phyloP scores from a whole-genome alignment of 2,888 invertebrate species.

The Acleris sparsana region DNA sequence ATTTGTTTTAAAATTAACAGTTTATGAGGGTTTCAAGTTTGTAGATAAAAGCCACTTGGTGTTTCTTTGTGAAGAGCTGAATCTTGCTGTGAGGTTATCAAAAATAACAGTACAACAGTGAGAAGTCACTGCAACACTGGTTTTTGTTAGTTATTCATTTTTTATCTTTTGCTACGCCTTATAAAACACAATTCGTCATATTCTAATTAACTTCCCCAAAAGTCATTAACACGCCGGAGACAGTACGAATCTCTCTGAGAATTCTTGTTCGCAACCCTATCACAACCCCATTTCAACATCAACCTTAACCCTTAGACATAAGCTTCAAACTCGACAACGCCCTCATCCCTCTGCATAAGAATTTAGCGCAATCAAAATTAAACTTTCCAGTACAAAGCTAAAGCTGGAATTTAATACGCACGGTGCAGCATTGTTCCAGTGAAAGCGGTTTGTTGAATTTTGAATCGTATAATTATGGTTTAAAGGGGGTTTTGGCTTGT shows the following conservation, averaged over 20 bases:
- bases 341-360: background rate
- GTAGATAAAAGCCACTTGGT: no score
- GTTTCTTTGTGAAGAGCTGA: no score
- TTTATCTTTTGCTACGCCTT: conserved; percentile 1
- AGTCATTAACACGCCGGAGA: conserved; percentile 14
- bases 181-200: conserved; percentile 26
- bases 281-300: background rate
- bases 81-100: no score
- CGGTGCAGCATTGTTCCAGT: background rate
- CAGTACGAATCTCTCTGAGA: conserved; percentile 18
- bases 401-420: conserved; percentile 6
- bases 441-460: background rate
- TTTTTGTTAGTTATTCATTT: background rate
- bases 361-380: conserved; percentile 4
- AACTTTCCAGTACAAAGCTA: conserved; percentile 5
- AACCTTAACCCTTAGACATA: background rate
- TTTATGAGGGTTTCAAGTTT: no score
- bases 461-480: background rate
- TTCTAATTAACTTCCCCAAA: conserved; percentile 25
- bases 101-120: no score
- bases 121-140: no score
- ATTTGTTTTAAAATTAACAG: no score
- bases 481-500: conserved; percentile 6
- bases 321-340: background rate
- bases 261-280: conserved; percentile 21